Evolutionary conservation across 53 echinoderm and acorn worm genomes (phyloP), one percentile per base, ranked within the genome.

Genomic region (Holothuria scabra): DNA sequence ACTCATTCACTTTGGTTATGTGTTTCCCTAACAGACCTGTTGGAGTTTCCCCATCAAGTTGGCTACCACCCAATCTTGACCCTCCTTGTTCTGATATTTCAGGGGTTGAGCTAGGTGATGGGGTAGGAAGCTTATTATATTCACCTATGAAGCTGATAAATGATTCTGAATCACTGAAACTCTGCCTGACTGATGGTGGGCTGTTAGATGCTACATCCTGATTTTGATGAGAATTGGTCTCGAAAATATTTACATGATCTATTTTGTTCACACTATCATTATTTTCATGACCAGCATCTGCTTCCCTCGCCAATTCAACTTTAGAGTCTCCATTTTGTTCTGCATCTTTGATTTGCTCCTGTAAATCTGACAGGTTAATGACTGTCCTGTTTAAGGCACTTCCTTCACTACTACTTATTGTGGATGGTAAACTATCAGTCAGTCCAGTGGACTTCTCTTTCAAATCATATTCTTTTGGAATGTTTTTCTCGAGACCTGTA

Each of bases 321-420:
- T 34, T 38, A 18, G 22, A 22, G 16, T 38, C 41, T 37, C 28
- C 24, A 9, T n/a, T 14, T 8, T 13, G 49, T 3, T 30, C 70
- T 12, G 46, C 81, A 26, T 25, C 35, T 25, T 83, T 63, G 34
- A 23, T 55, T 44, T 89, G 76, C 66, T 33, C 84, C 46, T 74
- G 59, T 69, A 94, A 76, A 24, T 90, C 92, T 1, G 92, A 92
- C 21, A 87, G 65, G 35, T 91, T 88, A 59, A 95, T 91, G 24
- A 95, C 95, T 20, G 95, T 95, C 81, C 87, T 88, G 79, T 95
- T 95, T 32, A 95, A 80, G 22, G 85, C 89, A 65, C 93, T 95
- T 57, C 44, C 78, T 58, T 92, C 89, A 63, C 92, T 92, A 79
- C 92, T 92, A 35, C 89, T 89, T 31, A 28, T n/a, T 18, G 80